phyloP scores from a whole-genome alignment of 2,888 invertebrate species.

The Tachystola acroxantha region DNA sequence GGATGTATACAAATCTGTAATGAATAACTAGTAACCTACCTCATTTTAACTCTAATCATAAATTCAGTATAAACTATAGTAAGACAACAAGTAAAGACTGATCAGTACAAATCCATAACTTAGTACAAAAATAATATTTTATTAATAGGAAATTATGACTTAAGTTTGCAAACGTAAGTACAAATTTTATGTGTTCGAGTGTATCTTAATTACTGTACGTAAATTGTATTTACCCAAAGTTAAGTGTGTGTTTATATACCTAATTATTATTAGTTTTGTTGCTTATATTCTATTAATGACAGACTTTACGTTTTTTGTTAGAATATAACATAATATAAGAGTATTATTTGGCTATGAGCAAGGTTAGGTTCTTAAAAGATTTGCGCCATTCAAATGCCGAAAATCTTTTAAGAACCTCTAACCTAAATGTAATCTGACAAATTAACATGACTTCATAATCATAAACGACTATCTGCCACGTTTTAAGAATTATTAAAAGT shows the following conservation, averaged over 20 bases:
- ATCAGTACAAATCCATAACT: slow-evolving; percentile 65
- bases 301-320: slow-evolving; percentile 55
- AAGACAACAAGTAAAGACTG: slow-evolving; percentile 60
- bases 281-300: slow-evolving; percentile 63
- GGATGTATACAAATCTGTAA: not conserved
- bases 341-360: slow-evolving; percentile 49
- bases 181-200: slow-evolving; percentile 75
- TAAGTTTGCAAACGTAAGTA: slow-evolving; percentile 67
- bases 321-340: slow-evolving; percentile 39
- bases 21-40: too few relatives aligned
- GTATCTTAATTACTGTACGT: slow-evolving; percentile 63
- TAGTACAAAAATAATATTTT: slow-evolving; percentile 59
- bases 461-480: too few relatives aligned
- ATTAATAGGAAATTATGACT: slow-evolving; percentile 42
- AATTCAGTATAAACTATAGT: slow-evolving; percentile 33
- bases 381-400: too few relatives aligned
- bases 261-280: slow-evolving; percentile 69
- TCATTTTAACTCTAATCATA: slow-evolving; percentile 7
- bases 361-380: too few relatives aligned
- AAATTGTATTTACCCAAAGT: slow-evolving; percentile 72
- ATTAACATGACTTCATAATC: too few relatives aligned
- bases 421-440: too few relatives aligned
- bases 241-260: slow-evolving; percentile 70
- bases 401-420: too few relatives aligned
- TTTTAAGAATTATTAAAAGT: too few relatives aligned